Base-by-base conservation (phyloP, 2,888 invertebrate genomes). In the Amitus sp. region DNA sequence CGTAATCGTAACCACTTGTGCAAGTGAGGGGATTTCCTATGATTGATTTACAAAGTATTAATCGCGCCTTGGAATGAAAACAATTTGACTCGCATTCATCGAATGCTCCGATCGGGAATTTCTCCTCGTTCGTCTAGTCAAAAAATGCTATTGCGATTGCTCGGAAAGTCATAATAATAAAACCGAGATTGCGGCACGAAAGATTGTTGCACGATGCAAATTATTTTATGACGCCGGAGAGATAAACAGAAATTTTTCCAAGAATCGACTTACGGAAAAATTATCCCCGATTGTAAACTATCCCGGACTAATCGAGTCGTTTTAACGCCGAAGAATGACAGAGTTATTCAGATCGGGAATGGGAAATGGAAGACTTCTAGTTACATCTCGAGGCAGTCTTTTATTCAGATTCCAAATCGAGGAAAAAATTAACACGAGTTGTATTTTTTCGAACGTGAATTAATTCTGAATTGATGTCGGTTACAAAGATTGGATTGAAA, bases 41-140 rank as follows among this genome's bases (percentile, higher is more conserved):
- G 66, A 68, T 69, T 72, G 70, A 73, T 74, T 73, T 73, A 73
- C 67, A 67, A 71, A 72, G 66, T 72, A 71, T 71, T 72, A 72
- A 74, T 74, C 66, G 68, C 47, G 39, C 54, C 47, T 57, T 56
- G 57, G 19, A 18, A 33, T 19, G 45, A n/a, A 3, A 4, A 17
- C 15, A 28, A 15, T n/a, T 18, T 13, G 17, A 9, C 47, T 12
- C 12, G 1, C 1, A 30, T 30, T 34, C 7, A 23, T 23, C 7
- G 23, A 23, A 23, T 5, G 7, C 4, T 7, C 23, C 4, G 7
- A 23, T 23, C 23, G 23, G 23, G n/a, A 34, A 5, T 5, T 13
- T 34, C 34, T 10, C 34, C 4, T 34, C 34, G 34, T 13, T 34
- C 10, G 6, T 34, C 34, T 10, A n/a, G n/a, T 12, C 19, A 2